These are phyloP conservation scores for Laodelphax striatellus DNA, from an alignment of 1,140 invertebrate species.

Conservation along the genomic window DNA sequence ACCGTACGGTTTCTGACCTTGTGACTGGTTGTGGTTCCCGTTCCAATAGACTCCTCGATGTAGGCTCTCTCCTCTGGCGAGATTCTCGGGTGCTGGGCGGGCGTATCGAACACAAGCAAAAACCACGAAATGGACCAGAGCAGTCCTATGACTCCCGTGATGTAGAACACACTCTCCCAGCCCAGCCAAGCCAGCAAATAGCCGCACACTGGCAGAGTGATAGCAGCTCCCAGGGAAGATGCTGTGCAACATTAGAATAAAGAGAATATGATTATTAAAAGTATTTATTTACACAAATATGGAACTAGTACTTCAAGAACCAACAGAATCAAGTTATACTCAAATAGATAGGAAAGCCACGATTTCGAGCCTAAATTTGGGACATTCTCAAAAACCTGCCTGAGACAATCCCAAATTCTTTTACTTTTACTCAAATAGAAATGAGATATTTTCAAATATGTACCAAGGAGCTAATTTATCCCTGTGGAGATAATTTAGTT, in stretches of 20 bases:
- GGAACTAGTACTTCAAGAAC: too few relatives aligned
- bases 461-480: too few relatives aligned
- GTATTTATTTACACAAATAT: too few relatives aligned
- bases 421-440: too few relatives aligned
- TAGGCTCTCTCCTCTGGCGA: conserved; percentile 62
- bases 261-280: too few relatives aligned
- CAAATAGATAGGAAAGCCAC: too few relatives aligned
- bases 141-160: conserved; percentile 62
- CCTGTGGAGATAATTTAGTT: too few relatives aligned
- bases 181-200: conserved; percentile 63
- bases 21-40: conserved; percentile 7
- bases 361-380: too few relatives aligned
- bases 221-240: conserved; percentile 67
- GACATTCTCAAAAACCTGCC: too few relatives aligned
- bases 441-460: too few relatives aligned
- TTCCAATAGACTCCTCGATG: conserved; percentile 60
- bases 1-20: conserved; percentile 30
- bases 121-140: conserved; percentile 80
- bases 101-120: conserved; percentile 71
- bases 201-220: conserved; percentile 71
- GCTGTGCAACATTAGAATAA: conserved; percentile 39
- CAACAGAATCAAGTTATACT: too few relatives aligned
- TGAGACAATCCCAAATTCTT: too few relatives aligned
- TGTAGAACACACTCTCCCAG: conserved; percentile 77
- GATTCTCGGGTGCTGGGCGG: conserved; percentile 76